These are phyloP conservation scores for Genyomyrus donnyi DNA, from an alignment of 2,113 vertebrate species.

Conservation along the genomic window DNA sequence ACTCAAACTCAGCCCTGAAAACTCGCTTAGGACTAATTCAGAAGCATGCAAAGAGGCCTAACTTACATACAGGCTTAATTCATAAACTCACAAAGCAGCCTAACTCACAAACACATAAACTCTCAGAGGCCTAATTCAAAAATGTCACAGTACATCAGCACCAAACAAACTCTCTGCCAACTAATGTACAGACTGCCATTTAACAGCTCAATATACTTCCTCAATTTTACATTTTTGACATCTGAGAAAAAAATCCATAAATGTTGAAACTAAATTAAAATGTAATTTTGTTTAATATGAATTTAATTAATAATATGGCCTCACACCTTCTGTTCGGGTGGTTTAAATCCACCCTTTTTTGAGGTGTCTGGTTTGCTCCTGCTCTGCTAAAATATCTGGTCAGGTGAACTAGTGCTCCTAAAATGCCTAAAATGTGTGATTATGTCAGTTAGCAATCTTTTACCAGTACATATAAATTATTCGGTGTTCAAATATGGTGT, in stretches of 20 bases:
- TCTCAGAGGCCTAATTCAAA: not conserved
- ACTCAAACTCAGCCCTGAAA: too few species aligned
- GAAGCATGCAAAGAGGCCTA: not conserved
- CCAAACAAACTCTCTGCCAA: too few species aligned
- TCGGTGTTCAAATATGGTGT: not conserved
- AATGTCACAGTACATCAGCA: not conserved
- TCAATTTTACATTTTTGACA: too few species aligned
- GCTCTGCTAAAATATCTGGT: not conserved
- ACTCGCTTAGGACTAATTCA: too few species aligned
- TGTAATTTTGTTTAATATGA: too few species aligned
- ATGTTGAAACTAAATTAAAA: too few species aligned
- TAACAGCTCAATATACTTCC: too few species aligned
- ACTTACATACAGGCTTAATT: not conserved
- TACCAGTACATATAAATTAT: not conserved
- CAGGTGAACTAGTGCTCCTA: not conserved
- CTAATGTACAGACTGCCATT: not conserved
- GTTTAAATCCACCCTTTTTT: too few species aligned
- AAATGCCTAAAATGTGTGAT: not conserved
- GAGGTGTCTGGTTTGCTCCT: too few species aligned
- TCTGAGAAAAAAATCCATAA: too few species aligned
- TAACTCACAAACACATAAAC: not conserved
- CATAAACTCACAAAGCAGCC: not conserved
- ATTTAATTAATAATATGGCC: too few species aligned
- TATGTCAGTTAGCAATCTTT: not conserved
- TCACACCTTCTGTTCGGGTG: too few species aligned